These are phyloP conservation scores for Mesocentrotus franciscanus DNA, from an alignment of 53 echinoderm and acorn worm genomes.

Conservation along the genomic window DNA sequence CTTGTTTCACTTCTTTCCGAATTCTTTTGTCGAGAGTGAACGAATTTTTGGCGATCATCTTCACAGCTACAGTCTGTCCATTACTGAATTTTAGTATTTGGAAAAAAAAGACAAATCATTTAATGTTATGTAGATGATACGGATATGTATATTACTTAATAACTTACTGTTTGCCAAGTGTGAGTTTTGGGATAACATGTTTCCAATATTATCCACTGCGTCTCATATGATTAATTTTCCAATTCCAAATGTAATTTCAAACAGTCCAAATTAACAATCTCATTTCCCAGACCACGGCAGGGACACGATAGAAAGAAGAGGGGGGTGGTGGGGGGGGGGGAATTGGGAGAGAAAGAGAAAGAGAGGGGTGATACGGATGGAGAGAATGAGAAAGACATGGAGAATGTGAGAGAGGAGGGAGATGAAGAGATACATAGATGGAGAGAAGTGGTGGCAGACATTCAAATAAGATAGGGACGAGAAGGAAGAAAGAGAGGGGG, in stretches of 20 bases:
- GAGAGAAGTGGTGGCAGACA: too few species aligned
- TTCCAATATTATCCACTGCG: too few species aligned
- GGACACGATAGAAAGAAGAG: not conserved
- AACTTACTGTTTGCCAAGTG: too few species aligned
- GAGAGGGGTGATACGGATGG: not conserved
- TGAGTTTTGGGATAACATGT: too few species aligned
- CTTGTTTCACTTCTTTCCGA: conserved; percentile 95
- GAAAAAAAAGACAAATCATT: not conserved
- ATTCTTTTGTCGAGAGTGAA: conserved; percentile 92
- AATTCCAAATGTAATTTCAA: too few species aligned
- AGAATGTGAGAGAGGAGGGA: too few species aligned
- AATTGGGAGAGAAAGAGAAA: not conserved
- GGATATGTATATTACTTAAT: too few species aligned
- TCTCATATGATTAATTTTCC: too few species aligned
- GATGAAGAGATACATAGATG: too few species aligned
- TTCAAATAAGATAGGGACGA: not conserved
- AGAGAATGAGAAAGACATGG: not conserved
- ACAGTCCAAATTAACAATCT: too few species aligned
- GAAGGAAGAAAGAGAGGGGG: not conserved
- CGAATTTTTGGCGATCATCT: conserved; percentile 80
- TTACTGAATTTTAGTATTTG: conserved; percentile 70
- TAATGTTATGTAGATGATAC: not conserved
- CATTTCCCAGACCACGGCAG: not conserved
- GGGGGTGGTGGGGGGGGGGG: not conserved
- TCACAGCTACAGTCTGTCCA: conserved; percentile 93